Percentiles rank a stretch among this genome's conserved stretches.
These are phyloP conservation scores for Poecile montanus DNA, from an alignment of 2,797 vertebrate genomes.

Conservation along the genomic window DNA sequence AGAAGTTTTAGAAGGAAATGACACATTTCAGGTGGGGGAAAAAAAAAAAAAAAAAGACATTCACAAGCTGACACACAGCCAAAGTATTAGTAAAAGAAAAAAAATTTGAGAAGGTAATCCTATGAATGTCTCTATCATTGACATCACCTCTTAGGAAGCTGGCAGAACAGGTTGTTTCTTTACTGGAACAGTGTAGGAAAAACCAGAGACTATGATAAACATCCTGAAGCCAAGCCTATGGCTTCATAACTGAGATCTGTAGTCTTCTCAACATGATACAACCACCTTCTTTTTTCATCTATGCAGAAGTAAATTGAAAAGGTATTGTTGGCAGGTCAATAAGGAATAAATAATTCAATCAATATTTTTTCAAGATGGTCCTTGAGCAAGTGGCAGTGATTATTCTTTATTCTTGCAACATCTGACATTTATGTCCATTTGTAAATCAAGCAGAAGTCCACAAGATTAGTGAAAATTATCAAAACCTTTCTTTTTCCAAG, in stretches of 20 bases:
- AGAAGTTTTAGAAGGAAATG: background rate
- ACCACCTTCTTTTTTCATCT: too few species aligned
- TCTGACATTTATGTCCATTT: background rate
- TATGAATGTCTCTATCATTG: background rate
- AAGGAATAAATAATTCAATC: background rate
- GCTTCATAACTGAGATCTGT: background rate
- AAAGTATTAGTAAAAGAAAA: background rate
- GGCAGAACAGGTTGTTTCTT: background rate
- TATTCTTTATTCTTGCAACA: background rate
- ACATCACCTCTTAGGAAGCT: background rate
- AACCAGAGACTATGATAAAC: background rate
- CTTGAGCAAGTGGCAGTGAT: background rate
- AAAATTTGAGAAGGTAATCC: background rate
- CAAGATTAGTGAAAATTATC: background rate
- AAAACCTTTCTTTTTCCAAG: background rate
- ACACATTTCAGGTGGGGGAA: background rate
- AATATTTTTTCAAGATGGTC: background rate
- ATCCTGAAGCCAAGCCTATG: background rate
- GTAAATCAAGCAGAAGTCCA: background rate
- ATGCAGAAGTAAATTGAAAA: background rate
- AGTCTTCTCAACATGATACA: background rate
- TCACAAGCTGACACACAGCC: background rate
- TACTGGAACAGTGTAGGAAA: background rate
- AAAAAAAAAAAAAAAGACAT: background rate
- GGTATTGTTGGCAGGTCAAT: background rate